Evolutionary conservation across 1,140 invertebrate species (phyloP).

Genomic region (Drosophila funebris): DNA sequence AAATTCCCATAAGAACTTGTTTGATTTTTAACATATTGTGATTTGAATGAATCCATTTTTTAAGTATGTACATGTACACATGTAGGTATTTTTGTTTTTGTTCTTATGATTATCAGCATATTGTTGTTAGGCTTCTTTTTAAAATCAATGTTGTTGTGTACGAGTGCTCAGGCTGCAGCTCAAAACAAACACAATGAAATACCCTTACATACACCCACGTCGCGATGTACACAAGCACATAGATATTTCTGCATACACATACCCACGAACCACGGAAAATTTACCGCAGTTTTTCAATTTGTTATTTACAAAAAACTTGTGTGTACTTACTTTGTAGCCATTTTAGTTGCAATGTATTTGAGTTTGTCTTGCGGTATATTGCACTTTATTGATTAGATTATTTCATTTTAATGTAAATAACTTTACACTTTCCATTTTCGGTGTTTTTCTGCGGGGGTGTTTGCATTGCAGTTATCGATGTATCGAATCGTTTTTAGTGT

Average conservation of each 20-base stretch:
- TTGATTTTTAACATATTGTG: no score
- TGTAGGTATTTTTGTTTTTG: background rate
- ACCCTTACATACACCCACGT: constrained; percentile 59
- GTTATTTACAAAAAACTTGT: background rate
- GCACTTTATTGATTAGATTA: constrained; percentile 35
- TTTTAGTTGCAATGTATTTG: constrained; percentile 16
- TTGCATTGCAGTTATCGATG: constrained; percentile 24
- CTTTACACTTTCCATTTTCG: constrained; percentile 36
- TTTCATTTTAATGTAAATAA: constrained; percentile 43
- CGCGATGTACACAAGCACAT: constrained; percentile 49
- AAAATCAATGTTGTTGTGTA: constrained; percentile 36
- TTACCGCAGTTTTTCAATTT: constrained; percentile 4
- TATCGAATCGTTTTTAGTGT: background rate
- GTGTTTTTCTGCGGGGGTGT: constrained; percentile 32
- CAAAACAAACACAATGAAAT: constrained; percentile 72
- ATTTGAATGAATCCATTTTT: background rate
- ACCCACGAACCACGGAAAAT: constrained; percentile 4
- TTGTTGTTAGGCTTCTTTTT: constrained; percentile 30
- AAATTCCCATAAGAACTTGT: no score
- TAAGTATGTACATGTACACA: background rate
- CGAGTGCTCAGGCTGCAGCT: constrained; percentile 43
- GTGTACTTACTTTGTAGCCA: constrained; percentile 68
- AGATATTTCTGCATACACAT: constrained; percentile 9
- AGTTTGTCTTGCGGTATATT: constrained; percentile 4
- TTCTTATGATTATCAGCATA: constrained; percentile 19